These are phyloP conservation scores for Drosophila parabipectinata DNA, from an alignment of 1,140 invertebrate genomes.

Conservation along the genomic window DNA sequence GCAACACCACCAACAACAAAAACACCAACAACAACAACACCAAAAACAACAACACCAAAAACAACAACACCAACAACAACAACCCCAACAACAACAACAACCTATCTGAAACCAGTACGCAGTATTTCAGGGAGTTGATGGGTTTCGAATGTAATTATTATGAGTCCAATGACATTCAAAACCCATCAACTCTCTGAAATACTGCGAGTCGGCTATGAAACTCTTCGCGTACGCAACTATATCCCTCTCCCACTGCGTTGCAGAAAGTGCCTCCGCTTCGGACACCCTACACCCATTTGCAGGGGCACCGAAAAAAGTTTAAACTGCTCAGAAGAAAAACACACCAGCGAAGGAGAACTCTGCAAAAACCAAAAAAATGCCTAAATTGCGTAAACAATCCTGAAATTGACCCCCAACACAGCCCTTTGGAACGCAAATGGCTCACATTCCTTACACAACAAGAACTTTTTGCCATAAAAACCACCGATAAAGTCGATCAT, in stretches of 20 bases:
- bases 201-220: no score
- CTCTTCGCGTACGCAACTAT: constrained; percentile 1
- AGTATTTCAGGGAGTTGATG: no score
- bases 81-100: not conserved
- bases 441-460: constrained; percentile 2
- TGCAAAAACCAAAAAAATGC: no score
- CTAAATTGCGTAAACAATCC: not conserved
- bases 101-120: not conserved
- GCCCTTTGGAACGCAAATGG: not conserved
- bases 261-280: not conserved
- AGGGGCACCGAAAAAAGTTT: not conserved
- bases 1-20: no score
- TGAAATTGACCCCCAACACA: not conserved
- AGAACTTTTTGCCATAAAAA: constrained; percentile 8
- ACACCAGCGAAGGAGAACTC: no score
- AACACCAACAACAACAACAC: not conserved
- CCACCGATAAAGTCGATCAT: constrained; percentile 12
- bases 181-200: not conserved
- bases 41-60: no score
- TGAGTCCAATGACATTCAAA: not conserved
- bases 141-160: no score
- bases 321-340: constrained; percentile 4
- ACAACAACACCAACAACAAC: constrained; percentile 3
- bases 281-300: no score
- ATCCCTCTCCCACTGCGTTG: not conserved